Base-by-base conservation (phyloP, 1,140 invertebrate genomes). In the Antheraea pernyi region DNA sequence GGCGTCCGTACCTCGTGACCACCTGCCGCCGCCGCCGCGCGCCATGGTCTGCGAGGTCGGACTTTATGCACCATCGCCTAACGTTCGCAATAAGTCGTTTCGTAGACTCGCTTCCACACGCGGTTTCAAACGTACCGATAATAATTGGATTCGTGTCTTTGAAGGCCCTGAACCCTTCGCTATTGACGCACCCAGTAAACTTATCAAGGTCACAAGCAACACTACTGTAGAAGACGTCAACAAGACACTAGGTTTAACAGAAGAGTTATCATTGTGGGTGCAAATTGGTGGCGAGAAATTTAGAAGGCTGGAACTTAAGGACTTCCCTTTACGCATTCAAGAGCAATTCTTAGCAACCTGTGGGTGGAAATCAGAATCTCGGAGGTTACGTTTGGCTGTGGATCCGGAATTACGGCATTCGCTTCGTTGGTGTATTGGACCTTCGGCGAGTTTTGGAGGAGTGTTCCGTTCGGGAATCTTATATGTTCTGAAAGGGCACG, bases 401-500 rank as follows among this genome's bases (percentile, higher is more conserved):
- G 95, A 95, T 85, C 94, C 94, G 19, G 95, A 95, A 75, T 84
- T 95, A 68, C 90, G 94, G 48, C 93, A 95, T 83, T 89, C 94
- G 73, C 84, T 95, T 60, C 91, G 93, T 19, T 95, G 95, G 88
- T 94, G 95, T 76, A 88, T 94, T 36, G 95, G 94, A 19, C 94
- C 94, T 16, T 88, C 93, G n/a, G 83, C 82, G 4, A 75, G 83
- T 16, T 79, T 81, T 13, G 82, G 84, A 22, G 93, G 93, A 30
- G 93, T 94, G 71, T 92, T 92, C 42, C 88, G 93, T 73, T 94
- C 94, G 67, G 95, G 95, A 2, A 93, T 93, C 63, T 88, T 94
- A n/a, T 87, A 94, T 19, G 91, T 95, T 19, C 83, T 95, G 58
- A 95, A 95, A 82, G 95, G 95, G 53, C 93, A 95, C 70, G 95